Conservation (phyloP, 2,113 vertebrate genomes). For the Gavia stellata region DNA sequence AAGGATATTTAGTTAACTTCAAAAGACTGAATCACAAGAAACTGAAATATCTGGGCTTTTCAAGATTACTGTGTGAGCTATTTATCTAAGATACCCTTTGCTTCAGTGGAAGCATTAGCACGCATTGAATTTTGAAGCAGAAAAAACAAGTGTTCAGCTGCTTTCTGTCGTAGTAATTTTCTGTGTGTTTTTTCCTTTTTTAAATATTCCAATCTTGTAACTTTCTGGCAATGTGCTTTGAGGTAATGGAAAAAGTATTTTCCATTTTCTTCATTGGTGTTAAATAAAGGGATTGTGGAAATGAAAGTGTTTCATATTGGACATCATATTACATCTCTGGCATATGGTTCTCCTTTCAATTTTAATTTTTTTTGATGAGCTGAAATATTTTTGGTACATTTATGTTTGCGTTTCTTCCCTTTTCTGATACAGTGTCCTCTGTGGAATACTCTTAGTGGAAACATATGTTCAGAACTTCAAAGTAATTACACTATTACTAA, state of each 20-base stretch:
- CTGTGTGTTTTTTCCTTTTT: not conserved
- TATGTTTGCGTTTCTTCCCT: slow-evolving; percentile 33
- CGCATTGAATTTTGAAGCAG: not conserved
- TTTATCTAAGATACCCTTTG: not conserved
- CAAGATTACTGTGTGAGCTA: not conserved
- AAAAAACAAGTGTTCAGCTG: not conserved
- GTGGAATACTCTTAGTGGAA: slow-evolving; percentile 62
- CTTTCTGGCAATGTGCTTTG: not conserved
- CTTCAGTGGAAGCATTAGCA: not conserved
- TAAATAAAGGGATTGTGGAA: not conserved
- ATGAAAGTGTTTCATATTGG: not conserved
- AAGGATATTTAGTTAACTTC: not conserved
- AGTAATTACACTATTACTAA: slow-evolving; percentile 79
- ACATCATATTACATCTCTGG: not conserved
- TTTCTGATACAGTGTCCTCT: slow-evolving; percentile 53
- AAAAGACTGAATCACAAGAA: not conserved
- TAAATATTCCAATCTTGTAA: not conserved
- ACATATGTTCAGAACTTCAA: slow-evolving; percentile 73
- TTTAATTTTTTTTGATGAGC: slow-evolving; percentile 23
- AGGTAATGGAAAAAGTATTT: not conserved
- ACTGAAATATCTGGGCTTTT: not conserved
- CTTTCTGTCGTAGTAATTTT: not conserved
- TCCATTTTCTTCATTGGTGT: not conserved
- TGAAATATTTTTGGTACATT: not conserved
- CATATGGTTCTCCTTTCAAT: slow-evolving; percentile 18